These are phyloP conservation scores for Aspiorhynchus laticeps DNA, from an alignment of 2,113 vertebrate genomes.

Conservation along the genomic window DNA sequence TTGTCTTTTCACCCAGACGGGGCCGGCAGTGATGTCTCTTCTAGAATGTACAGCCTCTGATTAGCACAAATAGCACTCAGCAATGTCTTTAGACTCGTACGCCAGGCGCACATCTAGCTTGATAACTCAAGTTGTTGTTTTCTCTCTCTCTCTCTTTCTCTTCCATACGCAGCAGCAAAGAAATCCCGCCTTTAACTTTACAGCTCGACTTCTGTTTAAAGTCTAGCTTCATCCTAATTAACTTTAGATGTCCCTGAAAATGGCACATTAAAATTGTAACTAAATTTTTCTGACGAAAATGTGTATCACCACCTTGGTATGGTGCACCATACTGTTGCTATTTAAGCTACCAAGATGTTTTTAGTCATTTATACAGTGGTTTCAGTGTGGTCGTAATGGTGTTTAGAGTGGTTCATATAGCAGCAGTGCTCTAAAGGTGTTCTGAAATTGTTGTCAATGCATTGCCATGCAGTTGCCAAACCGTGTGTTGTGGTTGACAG, in stretches of 20 bases:
- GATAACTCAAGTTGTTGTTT: background rate
- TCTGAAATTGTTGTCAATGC: too few species aligned
- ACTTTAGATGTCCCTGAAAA: background rate
- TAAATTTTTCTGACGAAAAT: background rate
- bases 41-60: constrained; percentile 41
- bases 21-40: background rate
- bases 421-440: background rate
- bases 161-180: background rate
- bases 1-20: constrained; percentile 41
- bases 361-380: background rate
- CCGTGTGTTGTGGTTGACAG: background rate
- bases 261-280: background rate
- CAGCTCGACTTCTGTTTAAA: constrained; percentile 20
- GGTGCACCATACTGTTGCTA: background rate
- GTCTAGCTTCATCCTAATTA: background rate
- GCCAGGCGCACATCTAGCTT: constrained; percentile 35
- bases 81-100: background rate
- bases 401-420: background rate
- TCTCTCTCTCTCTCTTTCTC: background rate
- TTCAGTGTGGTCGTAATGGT: background rate
- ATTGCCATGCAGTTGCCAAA: too few species aligned
- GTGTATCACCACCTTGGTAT: background rate
- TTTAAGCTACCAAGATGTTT: background rate
- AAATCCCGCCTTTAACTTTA: constrained; percentile 26
- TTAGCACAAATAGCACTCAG: constrained; percentile 42